phyloP scores from a whole-genome alignment of 2,888 invertebrate genomes.

The Drosophila conformis region DNA sequence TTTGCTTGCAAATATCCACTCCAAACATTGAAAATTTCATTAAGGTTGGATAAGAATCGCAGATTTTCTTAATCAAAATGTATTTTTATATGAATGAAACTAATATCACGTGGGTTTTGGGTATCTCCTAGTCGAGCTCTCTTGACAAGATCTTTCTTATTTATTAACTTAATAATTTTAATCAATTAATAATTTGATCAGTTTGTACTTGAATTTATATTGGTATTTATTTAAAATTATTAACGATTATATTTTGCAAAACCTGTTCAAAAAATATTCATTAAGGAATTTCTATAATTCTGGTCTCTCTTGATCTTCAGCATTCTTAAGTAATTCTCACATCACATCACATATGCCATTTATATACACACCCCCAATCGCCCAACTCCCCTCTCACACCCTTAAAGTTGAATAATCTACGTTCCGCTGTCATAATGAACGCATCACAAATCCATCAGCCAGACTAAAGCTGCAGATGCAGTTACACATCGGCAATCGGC shows the following conservation, averaged over 20 bases:
- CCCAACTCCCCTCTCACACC: background rate
- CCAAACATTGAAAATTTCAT: background rate
- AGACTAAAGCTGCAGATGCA: background rate
- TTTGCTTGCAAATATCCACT: background rate
- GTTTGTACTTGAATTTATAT: background rate
- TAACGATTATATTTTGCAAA: background rate
- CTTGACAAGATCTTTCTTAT: background rate
- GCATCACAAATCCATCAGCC: constrained; percentile 7
- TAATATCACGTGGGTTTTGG: background rate
- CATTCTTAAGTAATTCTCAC: background rate
- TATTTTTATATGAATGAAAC: background rate
- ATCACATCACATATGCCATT: background rate
- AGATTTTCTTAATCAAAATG: background rate
- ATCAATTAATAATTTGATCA: background rate
- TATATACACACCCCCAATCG: background rate
- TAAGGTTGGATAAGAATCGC: background rate
- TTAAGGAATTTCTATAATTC: background rate
- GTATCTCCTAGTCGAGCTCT: background rate
- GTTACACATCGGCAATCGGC: background rate
- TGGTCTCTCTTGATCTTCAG: background rate
- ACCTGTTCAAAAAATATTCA: background rate
- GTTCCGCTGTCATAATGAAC: background rate
- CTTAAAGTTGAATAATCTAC: background rate
- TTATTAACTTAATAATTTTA: background rate
- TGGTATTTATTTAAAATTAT: background rate